A percentile compares a stretch with the other conserved stretches of the same genome.
Conservation (phyloP, 2,113 vertebrate species). For the Hypomesus transpacificus region DNA sequence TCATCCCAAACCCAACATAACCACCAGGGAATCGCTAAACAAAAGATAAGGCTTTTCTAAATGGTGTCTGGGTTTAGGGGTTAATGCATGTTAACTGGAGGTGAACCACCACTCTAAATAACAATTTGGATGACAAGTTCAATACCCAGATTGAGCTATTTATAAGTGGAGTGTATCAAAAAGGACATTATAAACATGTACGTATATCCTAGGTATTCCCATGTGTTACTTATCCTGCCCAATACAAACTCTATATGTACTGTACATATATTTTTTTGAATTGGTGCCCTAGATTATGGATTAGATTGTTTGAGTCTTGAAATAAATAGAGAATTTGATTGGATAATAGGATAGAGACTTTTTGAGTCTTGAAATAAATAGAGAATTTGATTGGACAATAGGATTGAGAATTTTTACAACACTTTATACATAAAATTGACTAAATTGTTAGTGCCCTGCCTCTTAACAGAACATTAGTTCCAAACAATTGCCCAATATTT, state of each 20-base stretch:
- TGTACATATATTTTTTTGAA: too few species aligned
- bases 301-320: background rate
- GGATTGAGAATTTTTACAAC: background rate
- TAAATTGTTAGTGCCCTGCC: constrained; percentile 5
- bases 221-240: too few species aligned
- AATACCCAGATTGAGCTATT: too few species aligned
- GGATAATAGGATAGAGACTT: background rate
- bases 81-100: background rate
- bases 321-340: background rate
- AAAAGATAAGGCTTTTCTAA: too few species aligned
- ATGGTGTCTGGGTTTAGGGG: background rate
- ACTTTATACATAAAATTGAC: background rate
- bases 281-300: too few species aligned
- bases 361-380: background rate
- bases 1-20: background rate
- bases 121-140: too few species aligned
- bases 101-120: too few species aligned
- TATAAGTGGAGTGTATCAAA: too few species aligned
- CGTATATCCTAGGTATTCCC: too few species aligned
- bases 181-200: too few species aligned
- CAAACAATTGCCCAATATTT: constrained; percentile 21
- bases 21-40: background rate
- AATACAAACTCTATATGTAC: too few species aligned
- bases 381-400: background rate
- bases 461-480: constrained; percentile 8